A percentile compares a stretch with the other conserved stretches of the same genome.
These are phyloP conservation scores for Hexactinellida sp. DNA, from an alignment of 37 sponge, comb jelly and placozoan genomes.

Conservation along the genomic window DNA sequence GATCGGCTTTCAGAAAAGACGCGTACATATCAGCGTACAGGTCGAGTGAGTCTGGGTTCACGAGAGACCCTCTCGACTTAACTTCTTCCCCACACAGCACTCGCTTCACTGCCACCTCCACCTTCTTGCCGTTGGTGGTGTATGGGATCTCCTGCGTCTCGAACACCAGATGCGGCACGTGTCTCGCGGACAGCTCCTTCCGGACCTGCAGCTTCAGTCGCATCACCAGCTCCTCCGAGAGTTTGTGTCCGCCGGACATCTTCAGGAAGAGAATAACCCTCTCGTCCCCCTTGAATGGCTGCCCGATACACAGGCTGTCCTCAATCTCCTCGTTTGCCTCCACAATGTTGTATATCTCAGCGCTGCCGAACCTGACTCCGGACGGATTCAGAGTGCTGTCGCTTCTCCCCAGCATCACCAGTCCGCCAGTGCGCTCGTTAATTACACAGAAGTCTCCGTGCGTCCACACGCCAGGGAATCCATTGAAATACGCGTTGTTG, in stretches of 20 bases:
- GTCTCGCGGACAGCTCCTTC: slow-evolving; percentile 71
- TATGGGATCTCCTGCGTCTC: slow-evolving; percentile 88
- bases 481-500: slow-evolving; percentile 80
- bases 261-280: slow-evolving; percentile 90
- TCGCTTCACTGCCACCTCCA: slow-evolving; percentile 94
- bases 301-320: slow-evolving; percentile 92
- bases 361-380: slow-evolving; percentile 95
- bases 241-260: slow-evolving; percentile 48
- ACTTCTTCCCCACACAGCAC: slow-evolving; percentile 73
- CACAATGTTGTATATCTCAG: slow-evolving; percentile 93
- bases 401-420: slow-evolving; percentile 92
- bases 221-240: slow-evolving; percentile 42
- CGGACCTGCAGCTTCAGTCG: slow-evolving; percentile 55
- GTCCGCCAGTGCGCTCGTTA: slow-evolving; percentile 71
- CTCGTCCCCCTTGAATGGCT: slow-evolving; percentile 62
- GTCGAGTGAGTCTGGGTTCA: slow-evolving; percentile 79
- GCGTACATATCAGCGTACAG: slow-evolving; percentile 60
- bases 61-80: slow-evolving; percentile 51
- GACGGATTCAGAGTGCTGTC: slow-evolving; percentile 91
- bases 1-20: background rate
- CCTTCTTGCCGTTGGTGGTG: slow-evolving; percentile 91
- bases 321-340: slow-evolving; percentile 51
- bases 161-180: slow-evolving; percentile 73
- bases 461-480: slow-evolving; percentile 75
- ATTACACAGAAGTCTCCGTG: slow-evolving; percentile 88